Conservation (phyloP, 2,888 invertebrate genomes). For the Arge pagana region DNA sequence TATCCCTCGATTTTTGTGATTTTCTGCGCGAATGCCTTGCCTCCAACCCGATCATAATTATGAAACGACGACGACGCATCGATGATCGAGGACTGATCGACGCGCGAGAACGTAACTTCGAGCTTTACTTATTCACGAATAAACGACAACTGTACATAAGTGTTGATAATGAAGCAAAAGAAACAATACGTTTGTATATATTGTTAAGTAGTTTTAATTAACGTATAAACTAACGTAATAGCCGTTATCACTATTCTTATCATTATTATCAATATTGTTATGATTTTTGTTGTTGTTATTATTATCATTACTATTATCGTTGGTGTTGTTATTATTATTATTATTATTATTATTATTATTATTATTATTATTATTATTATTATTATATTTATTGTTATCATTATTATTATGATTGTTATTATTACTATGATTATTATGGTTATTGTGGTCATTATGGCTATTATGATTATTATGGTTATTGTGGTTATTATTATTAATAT, state of each 20-base stretch:
- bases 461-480: constrained; percentile 7
- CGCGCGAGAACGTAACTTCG: constrained; percentile 2
- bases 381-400: neutral
- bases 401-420: neutral
- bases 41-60: too few relatives aligned
- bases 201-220: constrained; percentile 42
- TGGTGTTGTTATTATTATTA: too few relatives aligned
- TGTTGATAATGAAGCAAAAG: constrained; percentile 36
- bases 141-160: constrained; percentile 38
- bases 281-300: neutral
- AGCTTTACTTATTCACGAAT: constrained; percentile 32
- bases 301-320: neutral
- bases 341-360: neutral
- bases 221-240: constrained; percentile 36
- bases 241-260: constrained; percentile 26
- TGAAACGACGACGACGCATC: too few relatives aligned
- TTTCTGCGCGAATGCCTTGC: too few relatives aligned
- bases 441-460: neutral
- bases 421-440: neutral
- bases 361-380: neutral
- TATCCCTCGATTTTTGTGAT: too few relatives aligned
- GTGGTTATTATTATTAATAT: neutral
- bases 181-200: constrained; percentile 41
- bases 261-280: neutral
- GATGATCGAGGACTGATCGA: too few relatives aligned